phyloP scores from a whole-genome alignment of 2,888 invertebrate species.

The Dioctria linearis region DNA sequence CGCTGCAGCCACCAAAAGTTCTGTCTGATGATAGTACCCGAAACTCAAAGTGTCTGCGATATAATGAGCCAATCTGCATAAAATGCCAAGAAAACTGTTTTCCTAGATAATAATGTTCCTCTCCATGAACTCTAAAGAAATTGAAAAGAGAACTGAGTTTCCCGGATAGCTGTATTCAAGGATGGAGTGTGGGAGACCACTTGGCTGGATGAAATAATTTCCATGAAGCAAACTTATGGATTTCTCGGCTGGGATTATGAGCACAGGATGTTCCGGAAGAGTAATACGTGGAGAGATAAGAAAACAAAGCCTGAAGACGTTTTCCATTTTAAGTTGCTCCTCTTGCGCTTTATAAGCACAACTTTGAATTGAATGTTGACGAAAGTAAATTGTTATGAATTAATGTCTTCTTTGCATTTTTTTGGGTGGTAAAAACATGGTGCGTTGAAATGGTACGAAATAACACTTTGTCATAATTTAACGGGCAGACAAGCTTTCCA shows the following conservation, averaged over 20 bases:
- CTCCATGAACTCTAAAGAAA: constrained; percentile 35
- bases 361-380: not conserved
- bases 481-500: no score
- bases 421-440: no score
- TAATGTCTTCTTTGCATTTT: not conserved
- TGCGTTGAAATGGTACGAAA: no score
- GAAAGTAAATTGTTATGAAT: not conserved
- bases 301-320: constrained; percentile 11
- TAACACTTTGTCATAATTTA: no score
- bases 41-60: constrained; percentile 40
- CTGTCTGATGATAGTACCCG: not conserved
- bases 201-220: constrained; percentile 23
- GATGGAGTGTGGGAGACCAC: constrained; percentile 4
- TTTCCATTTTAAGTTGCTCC: constrained; percentile 22
- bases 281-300: constrained; percentile 6
- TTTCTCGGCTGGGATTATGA: constrained; percentile 22
- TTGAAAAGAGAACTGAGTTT: constrained; percentile 10
- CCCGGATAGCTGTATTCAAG: not conserved
- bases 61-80: constrained; percentile 47
- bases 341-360: not conserved
- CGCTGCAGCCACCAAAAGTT: constrained; percentile 31
- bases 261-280: constrained; percentile 23
- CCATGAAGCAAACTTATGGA: constrained; percentile 26
- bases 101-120: constrained; percentile 43
- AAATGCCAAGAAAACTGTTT: constrained; percentile 45